These are phyloP conservation scores for Micrasema minimum DNA, from an alignment of 1,140 invertebrate genomes.

Conservation along the genomic window DNA sequence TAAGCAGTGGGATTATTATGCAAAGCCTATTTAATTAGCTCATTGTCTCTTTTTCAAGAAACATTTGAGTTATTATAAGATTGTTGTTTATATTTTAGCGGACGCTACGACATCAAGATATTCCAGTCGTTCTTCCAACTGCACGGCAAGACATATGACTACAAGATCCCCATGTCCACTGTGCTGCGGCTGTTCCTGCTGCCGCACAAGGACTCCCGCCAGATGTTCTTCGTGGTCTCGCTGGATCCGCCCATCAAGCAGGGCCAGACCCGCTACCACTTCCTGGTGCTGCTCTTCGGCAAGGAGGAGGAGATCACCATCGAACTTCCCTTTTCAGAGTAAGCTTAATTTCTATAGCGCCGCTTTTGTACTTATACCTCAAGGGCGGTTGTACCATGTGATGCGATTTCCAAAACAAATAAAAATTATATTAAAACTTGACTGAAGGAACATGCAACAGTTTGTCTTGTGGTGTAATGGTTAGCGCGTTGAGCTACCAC, in stretches of 20 bases:
- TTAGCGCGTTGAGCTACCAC: too few relatives aligned
- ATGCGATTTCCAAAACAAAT: background rate
- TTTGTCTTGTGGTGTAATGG: too few relatives aligned
- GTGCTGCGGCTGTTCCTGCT: constrained; percentile 94
- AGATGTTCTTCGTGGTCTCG: constrained; percentile 99
- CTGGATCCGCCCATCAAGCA: constrained; percentile 99
- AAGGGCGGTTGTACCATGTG: background rate
- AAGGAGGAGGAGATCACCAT: constrained; percentile 95
- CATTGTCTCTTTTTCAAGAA: too few relatives aligned
- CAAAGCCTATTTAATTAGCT: too few relatives aligned
- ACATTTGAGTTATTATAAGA: too few relatives aligned
- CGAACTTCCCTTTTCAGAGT: constrained; percentile 92
- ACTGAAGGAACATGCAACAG: too few relatives aligned
- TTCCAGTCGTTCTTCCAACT: constrained; percentile 98
- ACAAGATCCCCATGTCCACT: constrained; percentile 98
- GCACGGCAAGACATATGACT: constrained; percentile 99
- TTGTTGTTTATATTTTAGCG: constrained; percentile 73
- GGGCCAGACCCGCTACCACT: constrained; percentile 97
- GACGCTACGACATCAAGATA: constrained; percentile 99
- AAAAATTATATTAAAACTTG: too few relatives aligned
- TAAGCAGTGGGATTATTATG: too few relatives aligned
- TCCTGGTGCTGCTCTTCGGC: constrained; percentile 93
- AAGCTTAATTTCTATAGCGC: constrained; percentile 58
- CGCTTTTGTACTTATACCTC: too few relatives aligned
- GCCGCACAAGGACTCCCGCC: constrained; percentile 97